Base-by-base conservation (phyloP, 2,113 vertebrate species). In the Rostratula benghalensis region DNA sequence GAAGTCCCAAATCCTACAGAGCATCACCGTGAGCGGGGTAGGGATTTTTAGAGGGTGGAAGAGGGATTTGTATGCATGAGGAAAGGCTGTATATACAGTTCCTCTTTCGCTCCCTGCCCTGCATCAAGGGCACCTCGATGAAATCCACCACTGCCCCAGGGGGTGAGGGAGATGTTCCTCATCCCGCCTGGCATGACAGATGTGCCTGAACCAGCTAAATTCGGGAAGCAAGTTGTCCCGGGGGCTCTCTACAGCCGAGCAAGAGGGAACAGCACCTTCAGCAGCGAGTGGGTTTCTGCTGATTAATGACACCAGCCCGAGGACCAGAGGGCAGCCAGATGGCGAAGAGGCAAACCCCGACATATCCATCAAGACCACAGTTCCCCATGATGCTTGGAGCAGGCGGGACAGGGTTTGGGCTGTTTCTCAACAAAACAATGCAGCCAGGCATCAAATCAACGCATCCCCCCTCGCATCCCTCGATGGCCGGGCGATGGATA, bases 291-390 rank as follows among this genome's bases (percentile, higher is more conserved):
- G 4, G 5, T 51, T 83, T 39, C 31, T 83, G 22, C 33, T 22
- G 73, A 24, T 13, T 27, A 67, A 69, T 10, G 20, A 17, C 30
- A 28, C 30, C 15, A 33, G 70, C 21, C 25, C 4, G 0, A 53
- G 27, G 43, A 83, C 27, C 54, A 80, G 73, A 80, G 78, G 90
- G 85, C 94, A 91, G 79, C 86, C 1, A 1, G 39, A 46, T 0
- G 1, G 18, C 1, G 10, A 82, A 74, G 33, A 74, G 37, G 7
- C 3, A 70, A 89, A 95, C 63, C 51, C 35, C 37, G 8, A 23
- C 0, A 0, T 23, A 31, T 28, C 46, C 71, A 59, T 10, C 28
- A 63, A 8, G 37, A 59, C 2, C 37, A 50, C 11, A 10, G 30
- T 13, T 84, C 70, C 18, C 65, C 9, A 37, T 0, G 5, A 61